These are phyloP conservation scores for Drosophila sucinea DNA, from an alignment of 1,140 invertebrate genomes.

Conservation along the genomic window DNA sequence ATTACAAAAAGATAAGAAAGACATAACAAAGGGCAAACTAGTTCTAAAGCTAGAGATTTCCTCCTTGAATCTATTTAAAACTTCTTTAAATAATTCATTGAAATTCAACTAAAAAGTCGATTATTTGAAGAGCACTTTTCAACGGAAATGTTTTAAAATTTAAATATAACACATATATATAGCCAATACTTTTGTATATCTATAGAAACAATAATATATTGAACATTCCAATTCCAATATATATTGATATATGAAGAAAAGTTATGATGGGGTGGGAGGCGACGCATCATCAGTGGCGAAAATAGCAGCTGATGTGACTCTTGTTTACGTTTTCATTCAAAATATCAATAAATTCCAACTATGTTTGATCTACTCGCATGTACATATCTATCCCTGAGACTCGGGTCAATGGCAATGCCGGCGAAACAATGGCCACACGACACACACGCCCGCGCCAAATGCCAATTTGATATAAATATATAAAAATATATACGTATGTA, in stretches of 20 bases:
- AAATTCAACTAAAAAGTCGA: too few species aligned
- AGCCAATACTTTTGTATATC: neutral
- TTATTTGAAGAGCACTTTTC: too few species aligned
- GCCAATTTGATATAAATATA: constrained; percentile 70
- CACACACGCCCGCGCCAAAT: constrained; percentile 75
- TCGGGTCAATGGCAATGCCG: constrained; percentile 79
- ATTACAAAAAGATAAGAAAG: neutral
- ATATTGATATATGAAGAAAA: neutral
- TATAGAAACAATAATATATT: neutral
- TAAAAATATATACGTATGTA: constrained; percentile 54
- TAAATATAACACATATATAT: neutral
- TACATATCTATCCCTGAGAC: constrained; percentile 24
- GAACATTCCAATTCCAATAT: neutral
- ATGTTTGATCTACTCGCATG: too few species aligned
- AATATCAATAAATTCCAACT: neutral
- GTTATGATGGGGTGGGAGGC: too few species aligned
- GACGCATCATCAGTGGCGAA: neutral
- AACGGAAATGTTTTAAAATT: neutral
- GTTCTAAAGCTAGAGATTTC: neutral
- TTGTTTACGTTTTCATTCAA: neutral
- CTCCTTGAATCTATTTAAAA: too few species aligned
- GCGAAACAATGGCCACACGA: constrained; percentile 48
- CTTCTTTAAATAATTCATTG: neutral
- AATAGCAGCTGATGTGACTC: neutral
- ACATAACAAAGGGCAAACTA: constrained; percentile 7